Percentiles rank a stretch among this genome's conserved stretches.
Conservation (phyloP, 2,113 vertebrate species). For the Perca schrenkii region DNA sequence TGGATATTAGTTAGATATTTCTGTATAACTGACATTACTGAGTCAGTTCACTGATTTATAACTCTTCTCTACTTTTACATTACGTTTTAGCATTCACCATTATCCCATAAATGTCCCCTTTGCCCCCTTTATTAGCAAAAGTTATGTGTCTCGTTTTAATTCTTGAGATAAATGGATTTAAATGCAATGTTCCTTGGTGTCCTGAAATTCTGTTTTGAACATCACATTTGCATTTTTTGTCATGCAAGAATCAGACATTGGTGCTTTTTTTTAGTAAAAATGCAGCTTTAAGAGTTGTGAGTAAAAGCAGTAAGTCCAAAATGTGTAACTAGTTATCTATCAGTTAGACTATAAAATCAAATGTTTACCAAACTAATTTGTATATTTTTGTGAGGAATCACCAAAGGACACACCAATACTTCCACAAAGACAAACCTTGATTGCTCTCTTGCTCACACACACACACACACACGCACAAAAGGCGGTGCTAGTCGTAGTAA, state of each 20-base stretch:
- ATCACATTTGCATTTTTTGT: background rate
- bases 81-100: background rate
- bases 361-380: conserved; percentile 84
- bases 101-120: background rate
- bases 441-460: conserved; percentile 39
- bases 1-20: background rate
- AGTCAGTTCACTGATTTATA: background rate
- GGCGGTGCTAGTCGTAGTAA: conserved; percentile 79
- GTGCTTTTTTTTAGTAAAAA: background rate
- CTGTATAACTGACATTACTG: background rate
- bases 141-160: background rate
- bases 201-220: background rate
- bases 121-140: background rate
- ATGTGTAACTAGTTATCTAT: conserved; percentile 36
- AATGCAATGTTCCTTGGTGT: background rate
- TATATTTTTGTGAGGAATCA: conserved; percentile 81
- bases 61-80: background rate
- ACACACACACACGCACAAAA: conserved; percentile 33
- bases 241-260: background rate
- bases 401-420: conserved; percentile 80
- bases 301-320: conserved; percentile 1
- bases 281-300: conserved; percentile 14
- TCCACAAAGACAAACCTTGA: conserved; percentile 56
- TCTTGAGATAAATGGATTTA: background rate
- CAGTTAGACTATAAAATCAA: conserved; percentile 71